A percentile compares a stretch with the other conserved stretches of the same genome.
phyloP scores from a whole-genome alignment of 35 echinoderm and acorn worm species.

The Anneissia japonica region DNA sequence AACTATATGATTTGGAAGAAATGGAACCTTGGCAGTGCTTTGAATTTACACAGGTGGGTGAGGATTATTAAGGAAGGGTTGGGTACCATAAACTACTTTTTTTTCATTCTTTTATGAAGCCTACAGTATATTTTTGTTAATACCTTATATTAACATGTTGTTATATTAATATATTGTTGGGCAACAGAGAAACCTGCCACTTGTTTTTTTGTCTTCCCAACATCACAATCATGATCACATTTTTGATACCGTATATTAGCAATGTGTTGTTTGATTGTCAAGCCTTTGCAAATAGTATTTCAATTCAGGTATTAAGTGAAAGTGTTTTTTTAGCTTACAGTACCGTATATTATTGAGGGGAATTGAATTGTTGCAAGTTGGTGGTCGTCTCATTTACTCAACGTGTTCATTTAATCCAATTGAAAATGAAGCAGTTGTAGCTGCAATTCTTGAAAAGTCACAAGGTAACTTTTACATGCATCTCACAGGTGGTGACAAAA shows the following conservation, averaged over 20 bases:
- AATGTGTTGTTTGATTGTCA: no score
- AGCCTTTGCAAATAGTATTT: no score
- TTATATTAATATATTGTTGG: no score
- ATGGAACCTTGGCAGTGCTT: constrained; percentile 70
- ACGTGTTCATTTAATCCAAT: constrained; percentile 94
- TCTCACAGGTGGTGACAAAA: neutral
- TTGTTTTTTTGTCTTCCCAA: no score
- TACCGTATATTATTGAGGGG: constrained; percentile 58
- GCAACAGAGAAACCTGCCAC: no score
- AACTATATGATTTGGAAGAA: constrained; percentile 92
- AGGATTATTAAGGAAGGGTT: neutral
- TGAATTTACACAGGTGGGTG: constrained; percentile 79
- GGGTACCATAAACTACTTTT: neutral
- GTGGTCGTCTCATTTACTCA: constrained; percentile 78
- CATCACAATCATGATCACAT: no score
- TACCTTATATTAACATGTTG: no score
- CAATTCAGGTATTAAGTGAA: no score
- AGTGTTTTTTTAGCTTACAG: constrained; percentile 84
- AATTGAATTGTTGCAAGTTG: constrained; percentile 67
- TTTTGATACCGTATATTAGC: no score
- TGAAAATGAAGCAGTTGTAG: constrained; percentile 90
- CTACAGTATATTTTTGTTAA: no score
- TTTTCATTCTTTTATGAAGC: no score
- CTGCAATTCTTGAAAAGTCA: constrained; percentile 42
- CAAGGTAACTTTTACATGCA: constrained; percentile 41